Base-by-base conservation (phyloP, 1,140 invertebrate species). In the Drosophila serrata region DNA sequence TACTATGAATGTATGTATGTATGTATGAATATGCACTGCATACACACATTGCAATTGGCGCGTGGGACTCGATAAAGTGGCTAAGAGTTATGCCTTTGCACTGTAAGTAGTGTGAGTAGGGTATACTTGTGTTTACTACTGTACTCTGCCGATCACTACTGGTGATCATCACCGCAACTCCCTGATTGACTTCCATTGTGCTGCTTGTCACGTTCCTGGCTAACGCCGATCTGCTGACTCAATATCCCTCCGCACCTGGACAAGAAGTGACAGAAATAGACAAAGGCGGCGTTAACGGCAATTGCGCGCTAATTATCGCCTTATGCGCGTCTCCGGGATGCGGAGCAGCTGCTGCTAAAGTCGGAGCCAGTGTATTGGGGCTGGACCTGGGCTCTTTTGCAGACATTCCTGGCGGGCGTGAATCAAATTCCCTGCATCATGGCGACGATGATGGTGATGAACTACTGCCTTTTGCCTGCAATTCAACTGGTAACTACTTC, bases 261-360 rank as follows among this genome's bases (percentile, higher is more conserved):
- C 24, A 29, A 39, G 24, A 13, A 31, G 17, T 58, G 49, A 55
- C 27, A 72, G 33, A 46, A 57, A 70, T 72, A 72, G 65, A 58
- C 65, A 57, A 55, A 53, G 46, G 60, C 19, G 42, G 58, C 45
- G 42, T 49, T 64, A 76, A 77, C 58, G 73, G 69, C 58, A 78
- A 72, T 62, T 57, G 74, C 37, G 40, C 65, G 75, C 65, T 79
- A 76, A 76, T 76, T 76, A 76, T 55, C 74, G 40, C 64, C 67
- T 68, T 43, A 17, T 39, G 53, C 45, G 29, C 19, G 17, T 31
- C 31, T 15, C 9, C 11, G 58, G 51, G 45, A 56, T 33, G 40
- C 56, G 58, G 24, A 46, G 35, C 13, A 15, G 29, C 49, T 51
- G 17, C 29, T 15, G 33, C 22, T 29, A 12, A 29, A 60, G 6